These are phyloP conservation scores for Callopanchax toddi DNA, from an alignment of 2,113 vertebrate genomes.

Conservation along the genomic window DNA sequence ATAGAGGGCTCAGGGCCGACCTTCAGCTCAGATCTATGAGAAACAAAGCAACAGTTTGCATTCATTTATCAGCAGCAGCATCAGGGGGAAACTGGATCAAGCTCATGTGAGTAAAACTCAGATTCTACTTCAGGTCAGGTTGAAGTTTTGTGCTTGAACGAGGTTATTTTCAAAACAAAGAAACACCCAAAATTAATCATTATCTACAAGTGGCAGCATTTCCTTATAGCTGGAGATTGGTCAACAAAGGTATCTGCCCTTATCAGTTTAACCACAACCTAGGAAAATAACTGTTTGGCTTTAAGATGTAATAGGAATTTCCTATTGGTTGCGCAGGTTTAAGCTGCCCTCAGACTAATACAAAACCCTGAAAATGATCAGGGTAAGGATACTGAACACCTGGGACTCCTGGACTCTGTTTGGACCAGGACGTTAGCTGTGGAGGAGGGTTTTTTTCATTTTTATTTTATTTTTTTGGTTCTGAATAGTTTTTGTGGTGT, in stretches of 20 bases:
- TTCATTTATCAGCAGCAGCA: neutral
- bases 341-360: neutral
- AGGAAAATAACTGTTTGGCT: neutral
- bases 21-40: no score
- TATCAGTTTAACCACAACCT: neutral
- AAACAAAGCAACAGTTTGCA: constrained; percentile 10
- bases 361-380: neutral
- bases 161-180: constrained; percentile 19
- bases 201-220: constrained; percentile 39
- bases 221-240: constrained; percentile 29
- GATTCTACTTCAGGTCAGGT: constrained; percentile 8
- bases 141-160: neutral
- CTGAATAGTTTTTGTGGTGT: no score
- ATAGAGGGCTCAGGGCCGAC: neutral
- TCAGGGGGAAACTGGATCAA: neutral
- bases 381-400: no score
- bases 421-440: no score
- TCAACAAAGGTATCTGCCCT: constrained; percentile 13
- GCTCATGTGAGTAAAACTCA: neutral
- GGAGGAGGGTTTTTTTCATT: no score
- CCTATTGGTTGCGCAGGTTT: neutral
- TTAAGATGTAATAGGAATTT: neutral
- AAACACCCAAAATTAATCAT: constrained; percentile 63
- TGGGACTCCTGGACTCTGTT: no score
- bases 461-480: no score